Evolutionary conservation across 2,888 invertebrate genomes (phyloP), one percentile per base, ranked within the genome.

Genomic region (Temnothorax ravouxi): DNA sequence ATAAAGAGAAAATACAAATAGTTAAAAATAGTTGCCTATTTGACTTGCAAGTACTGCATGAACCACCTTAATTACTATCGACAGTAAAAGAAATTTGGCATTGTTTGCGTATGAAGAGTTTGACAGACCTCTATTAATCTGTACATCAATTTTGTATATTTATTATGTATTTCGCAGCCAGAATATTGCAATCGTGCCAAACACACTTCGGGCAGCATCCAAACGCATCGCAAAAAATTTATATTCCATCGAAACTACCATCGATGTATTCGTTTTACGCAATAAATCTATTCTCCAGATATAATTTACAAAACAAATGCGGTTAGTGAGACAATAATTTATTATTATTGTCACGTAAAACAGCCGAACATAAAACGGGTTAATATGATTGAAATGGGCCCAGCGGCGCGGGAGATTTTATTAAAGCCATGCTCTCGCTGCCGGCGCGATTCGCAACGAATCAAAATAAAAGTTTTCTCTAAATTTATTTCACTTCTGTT

Each of bases 201-300:
- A 81, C 52, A 11, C 75, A 54, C 75, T 52, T 81, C 62, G 21
- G 52, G 18, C 50, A 62, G 15, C 41, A 25, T 59, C 61, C 72
- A 61, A 54, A 67, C 59, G 59, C 71, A 61, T 83, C 15, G 64
- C 52, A 72, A 79, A 85, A 88, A 86, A 83, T 85, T 74, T 79
- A 80, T 56, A 62, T 81, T 77, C 61, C 71, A 69, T 83, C 77
- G 72, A 29, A 66, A 82, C 34, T 47, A 15, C 56, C 50, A 38
- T 47, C 44, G 18, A 34, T 52, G 25, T 59, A 50, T 34, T 44
- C 41, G 54, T 29, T 72, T 66, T 61, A 56, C 25, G 56, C 56
- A 54, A 83, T 83, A 77, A 88, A 81, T 83, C 69, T 61, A 25
- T 47, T 34, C 47, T 18, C 15, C 25, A 59, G 56, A 72, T 72